Base-by-base conservation (phyloP, 2,888 invertebrate genomes). In the Hydrotaea cyrtoneurina region DNA sequence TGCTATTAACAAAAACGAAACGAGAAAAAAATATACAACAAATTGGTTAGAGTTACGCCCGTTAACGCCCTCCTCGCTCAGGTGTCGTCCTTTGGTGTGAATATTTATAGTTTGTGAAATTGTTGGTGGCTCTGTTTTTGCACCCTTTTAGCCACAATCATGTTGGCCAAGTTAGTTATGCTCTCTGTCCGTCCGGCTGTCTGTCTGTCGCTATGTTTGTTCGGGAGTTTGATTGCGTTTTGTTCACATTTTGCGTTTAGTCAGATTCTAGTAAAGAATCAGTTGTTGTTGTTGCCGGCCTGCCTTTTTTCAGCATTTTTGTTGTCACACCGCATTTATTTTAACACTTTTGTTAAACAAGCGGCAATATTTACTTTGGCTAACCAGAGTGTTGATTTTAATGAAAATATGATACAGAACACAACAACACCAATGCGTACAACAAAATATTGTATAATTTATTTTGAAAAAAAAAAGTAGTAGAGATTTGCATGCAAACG, bases 351-450 rank as follows among this genome's bases (percentile, higher is more conserved):
- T 85, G 85, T 82, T 82, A 79, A 85, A 85, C 85, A 85, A 85
- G 76, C 77, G 85, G 80, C 85, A 82, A 85, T 85, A 85, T 85
- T 85, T 86, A 83, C 81, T 88, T 90, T 90, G 90, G 89, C 88
- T 89, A 91, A 90, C 90, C 90, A 83, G 78, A 86, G 86, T 86
- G 86, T 85, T 86, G 86, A 86, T 80, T 82, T 85, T 83, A 80
- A 78, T 85, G 83, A 83, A 83, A 86, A 85, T 75, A 78, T 76
- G 46, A 75, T 57, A 36, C 78, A 26, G 19, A 66, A 21, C 31
- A 57, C 43, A 78, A 77, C 78, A 72, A 72, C 31, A n/a, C n/a
- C 36, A 19, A 19, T 36, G 36, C 23, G 31, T 17, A 43, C 39
- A 55, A 55, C 55, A 69, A 69, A 71, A 43, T 10, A 77, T 26